A percentile compares a stretch with the other conserved stretches of the same genome.
Evolutionary conservation across 2,888 invertebrate genomes (phyloP).

Genomic region (Athetis lepigone): DNA sequence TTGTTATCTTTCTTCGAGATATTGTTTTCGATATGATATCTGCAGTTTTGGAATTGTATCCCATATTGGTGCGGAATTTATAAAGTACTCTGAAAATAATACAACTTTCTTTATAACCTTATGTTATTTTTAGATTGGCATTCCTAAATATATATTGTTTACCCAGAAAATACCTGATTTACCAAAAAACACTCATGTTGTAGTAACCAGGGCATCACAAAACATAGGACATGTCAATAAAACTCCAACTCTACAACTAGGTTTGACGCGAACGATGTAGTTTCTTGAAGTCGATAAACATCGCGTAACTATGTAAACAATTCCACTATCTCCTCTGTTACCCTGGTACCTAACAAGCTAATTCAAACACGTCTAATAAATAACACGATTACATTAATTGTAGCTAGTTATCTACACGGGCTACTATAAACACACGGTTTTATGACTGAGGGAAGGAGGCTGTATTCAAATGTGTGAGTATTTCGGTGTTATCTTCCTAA

Average conservation of each 20-base stretch:
- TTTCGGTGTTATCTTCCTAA: constrained; percentile 57
- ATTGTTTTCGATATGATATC: constrained; percentile 3
- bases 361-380: constrained; percentile 70
- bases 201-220: background rate
- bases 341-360: constrained; percentile 59
- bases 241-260: constrained; percentile 17
- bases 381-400: constrained; percentile 81
- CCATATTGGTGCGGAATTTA: background rate
- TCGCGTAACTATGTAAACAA: constrained; percentile 50
- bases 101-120: too few relatives aligned
- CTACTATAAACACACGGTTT: constrained; percentile 71
- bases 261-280: constrained; percentile 28
- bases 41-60: background rate
- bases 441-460: constrained; percentile 66
- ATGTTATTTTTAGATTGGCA: background rate
- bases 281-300: constrained; percentile 41
- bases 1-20: constrained; percentile 30
- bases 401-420: constrained; percentile 73
- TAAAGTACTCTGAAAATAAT: too few relatives aligned
- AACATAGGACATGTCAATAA: constrained; percentile 7
- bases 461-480: constrained; percentile 52
- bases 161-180: background rate
- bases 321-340: constrained; percentile 51
- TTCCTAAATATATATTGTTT: too few relatives aligned
- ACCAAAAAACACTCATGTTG: background rate